These are phyloP conservation scores for Aplodontia rufa DNA, from an alignment of 2,113 vertebrate genomes.

Conservation along the genomic window DNA sequence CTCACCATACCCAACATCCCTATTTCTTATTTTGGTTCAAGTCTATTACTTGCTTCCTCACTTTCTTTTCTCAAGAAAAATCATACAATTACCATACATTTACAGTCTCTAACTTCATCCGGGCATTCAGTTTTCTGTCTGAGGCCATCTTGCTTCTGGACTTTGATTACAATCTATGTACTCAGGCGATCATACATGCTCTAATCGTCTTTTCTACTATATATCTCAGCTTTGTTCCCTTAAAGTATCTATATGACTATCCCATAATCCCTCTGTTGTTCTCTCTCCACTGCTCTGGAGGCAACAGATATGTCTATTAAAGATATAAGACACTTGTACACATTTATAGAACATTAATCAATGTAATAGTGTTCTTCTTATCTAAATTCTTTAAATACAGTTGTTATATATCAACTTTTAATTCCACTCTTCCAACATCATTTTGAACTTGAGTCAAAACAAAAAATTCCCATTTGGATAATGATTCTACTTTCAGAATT, in stretches of 20 bases:
- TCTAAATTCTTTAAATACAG: conserved; percentile 19
- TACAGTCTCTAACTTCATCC: not conserved
- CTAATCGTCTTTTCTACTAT: not conserved
- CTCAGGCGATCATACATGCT: not conserved
- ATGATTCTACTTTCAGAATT: conserved; percentile 34
- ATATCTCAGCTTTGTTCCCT: not conserved
- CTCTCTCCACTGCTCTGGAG: not conserved
- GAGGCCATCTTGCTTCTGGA: not conserved
- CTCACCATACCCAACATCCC: not conserved
- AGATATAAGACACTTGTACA: not conserved
- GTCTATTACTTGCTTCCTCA: not conserved
- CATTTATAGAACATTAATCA: not conserved
- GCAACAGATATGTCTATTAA: not conserved
- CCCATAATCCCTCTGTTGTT: not conserved
- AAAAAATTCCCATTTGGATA: not conserved
- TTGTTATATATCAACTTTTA: conserved; percentile 2
- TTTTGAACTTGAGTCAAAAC: conserved; percentile 50
- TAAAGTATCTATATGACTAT: not conserved
- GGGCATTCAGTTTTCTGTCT: not conserved
- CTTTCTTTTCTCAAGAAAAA: conserved; percentile 32
- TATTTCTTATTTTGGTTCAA: not conserved
- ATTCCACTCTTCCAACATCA: conserved; percentile 43
- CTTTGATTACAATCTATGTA: not conserved
- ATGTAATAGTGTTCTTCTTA: not conserved
- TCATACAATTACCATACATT: not conserved